Conservation (phyloP, 2,888 invertebrate species). For the Cephus spinipes region DNA sequence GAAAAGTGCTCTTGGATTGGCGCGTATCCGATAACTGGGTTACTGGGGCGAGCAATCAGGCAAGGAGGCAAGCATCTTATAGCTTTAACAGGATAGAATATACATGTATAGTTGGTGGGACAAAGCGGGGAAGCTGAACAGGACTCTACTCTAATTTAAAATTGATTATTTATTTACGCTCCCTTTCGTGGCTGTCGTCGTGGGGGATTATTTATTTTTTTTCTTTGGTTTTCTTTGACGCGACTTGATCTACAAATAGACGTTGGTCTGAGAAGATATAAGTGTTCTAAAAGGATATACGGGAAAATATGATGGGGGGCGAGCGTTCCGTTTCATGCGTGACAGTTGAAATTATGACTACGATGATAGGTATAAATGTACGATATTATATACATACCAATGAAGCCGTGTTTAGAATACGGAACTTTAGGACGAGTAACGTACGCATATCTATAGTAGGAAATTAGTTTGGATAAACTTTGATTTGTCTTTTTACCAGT, state of each 20-base stretch:
- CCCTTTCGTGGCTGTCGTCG: neutral
- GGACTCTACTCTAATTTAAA: neutral
- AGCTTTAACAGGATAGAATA: conserved; percentile 26
- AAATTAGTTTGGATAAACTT: neutral
- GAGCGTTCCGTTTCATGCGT: neutral
- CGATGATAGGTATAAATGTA: neutral
- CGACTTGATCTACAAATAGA: neutral
- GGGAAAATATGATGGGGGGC: neutral
- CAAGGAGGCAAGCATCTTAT: conserved; percentile 26
- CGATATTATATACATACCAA: neutral
- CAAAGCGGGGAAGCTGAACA: neutral
- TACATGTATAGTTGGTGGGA: neutral
- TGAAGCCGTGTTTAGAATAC: neutral
- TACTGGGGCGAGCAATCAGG: conserved; percentile 35
- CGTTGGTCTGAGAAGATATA: neutral
- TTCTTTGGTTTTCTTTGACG: neutral
- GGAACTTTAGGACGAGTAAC: neutral
- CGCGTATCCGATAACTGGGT: conserved; percentile 38
- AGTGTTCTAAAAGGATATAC: neutral
- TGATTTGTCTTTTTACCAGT: neutral
- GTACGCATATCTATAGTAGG: neutral
- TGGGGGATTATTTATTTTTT: neutral
- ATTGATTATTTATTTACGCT: neutral
- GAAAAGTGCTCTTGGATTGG: conserved; percentile 24
- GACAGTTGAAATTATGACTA: neutral